Evolutionary conservation across 2,797 vertebrate species (phyloP).

Genomic region (Pseudocheirus occidentalis): DNA sequence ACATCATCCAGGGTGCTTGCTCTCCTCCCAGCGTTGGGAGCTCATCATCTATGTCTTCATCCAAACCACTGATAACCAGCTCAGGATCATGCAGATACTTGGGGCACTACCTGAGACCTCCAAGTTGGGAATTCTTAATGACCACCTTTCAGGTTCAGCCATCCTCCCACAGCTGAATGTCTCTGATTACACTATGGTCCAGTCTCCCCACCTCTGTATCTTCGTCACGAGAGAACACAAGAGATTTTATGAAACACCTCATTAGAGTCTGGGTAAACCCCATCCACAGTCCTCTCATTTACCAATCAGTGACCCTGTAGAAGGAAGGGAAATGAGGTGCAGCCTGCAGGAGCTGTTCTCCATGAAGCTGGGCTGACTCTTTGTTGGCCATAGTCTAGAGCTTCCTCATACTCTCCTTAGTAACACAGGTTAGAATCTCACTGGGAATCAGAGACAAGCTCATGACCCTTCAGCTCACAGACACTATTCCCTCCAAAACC

Average conservation of each 20-base stretch:
- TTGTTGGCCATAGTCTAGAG: background rate
- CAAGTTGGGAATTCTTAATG: background rate
- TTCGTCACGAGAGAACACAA: background rate
- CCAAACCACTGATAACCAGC: background rate
- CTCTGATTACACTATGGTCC: background rate
- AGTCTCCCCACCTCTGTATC: background rate
- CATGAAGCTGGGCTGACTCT: background rate
- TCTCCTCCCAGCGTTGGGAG: background rate
- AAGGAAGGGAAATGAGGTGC: background rate
- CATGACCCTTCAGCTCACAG: background rate
- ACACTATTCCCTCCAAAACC: background rate
- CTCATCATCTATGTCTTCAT: background rate
- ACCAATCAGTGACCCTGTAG: background rate
- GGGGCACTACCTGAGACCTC: background rate
- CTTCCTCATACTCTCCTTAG: background rate
- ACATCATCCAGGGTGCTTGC: background rate
- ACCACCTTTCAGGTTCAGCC: background rate
- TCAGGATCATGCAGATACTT: background rate
- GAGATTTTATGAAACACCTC: background rate
- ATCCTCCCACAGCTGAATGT: background rate
- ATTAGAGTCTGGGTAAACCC: background rate
- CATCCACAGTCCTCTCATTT: background rate
- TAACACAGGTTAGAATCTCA: background rate
- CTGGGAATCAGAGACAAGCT: background rate
- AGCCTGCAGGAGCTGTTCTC: fast-evolving